phyloP scores from a whole-genome alignment of 2,888 invertebrate genomes.

The Mesochorus sp. region DNA sequence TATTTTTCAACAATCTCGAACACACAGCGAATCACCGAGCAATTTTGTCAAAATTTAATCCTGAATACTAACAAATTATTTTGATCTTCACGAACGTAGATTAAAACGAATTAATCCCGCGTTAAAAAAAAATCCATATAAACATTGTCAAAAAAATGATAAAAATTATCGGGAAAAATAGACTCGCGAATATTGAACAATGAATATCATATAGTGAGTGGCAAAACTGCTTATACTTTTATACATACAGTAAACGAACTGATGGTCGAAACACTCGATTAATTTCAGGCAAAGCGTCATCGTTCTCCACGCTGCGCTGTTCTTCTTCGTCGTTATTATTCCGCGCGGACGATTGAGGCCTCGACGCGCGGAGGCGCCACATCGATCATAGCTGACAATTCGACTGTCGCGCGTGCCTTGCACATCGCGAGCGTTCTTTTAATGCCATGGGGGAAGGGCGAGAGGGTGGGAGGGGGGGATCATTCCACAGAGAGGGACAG shows the following conservation, averaged over 20 bases:
- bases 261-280: constrained; percentile 61
- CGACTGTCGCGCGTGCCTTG: constrained; percentile 71
- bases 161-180: neutral
- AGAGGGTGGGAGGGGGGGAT: no score
- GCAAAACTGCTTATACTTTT: constrained; percentile 48
- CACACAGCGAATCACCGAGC: no score
- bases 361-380: constrained; percentile 74
- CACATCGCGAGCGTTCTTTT: constrained; percentile 58
- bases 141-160: neutral
- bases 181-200: constrained; percentile 10
- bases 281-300: constrained; percentile 60
- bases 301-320: constrained; percentile 41
- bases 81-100: no score
- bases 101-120: no score
- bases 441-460: constrained; percentile 23
- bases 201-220: neutral
- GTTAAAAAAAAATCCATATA: no score
- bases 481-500: constrained; percentile 32
- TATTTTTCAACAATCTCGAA: no score
- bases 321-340: constrained; percentile 60
- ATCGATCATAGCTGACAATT: constrained; percentile 77
- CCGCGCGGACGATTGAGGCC: constrained; percentile 67
- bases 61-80: no score
- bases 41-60: no score
- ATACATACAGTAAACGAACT: constrained; percentile 53